These are phyloP conservation scores for Synaphobranchus kaupii DNA, from an alignment of 2,797 vertebrate species.

Conservation along the genomic window DNA sequence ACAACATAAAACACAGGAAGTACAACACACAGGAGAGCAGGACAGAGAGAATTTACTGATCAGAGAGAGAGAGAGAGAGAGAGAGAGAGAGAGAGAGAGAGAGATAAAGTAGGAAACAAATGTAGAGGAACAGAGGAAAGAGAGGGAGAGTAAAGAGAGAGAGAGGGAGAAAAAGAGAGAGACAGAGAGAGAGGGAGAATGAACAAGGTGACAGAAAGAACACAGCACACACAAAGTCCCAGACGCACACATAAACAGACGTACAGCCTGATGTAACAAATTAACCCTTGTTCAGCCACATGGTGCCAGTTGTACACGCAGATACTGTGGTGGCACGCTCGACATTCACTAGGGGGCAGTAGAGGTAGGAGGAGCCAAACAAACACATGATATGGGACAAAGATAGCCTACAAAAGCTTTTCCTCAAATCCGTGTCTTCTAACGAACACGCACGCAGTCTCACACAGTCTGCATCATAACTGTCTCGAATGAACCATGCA, in stretches of 20 bases:
- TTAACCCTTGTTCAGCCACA: neutral
- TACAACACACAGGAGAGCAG: constrained; percentile 16
- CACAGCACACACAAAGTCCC: neutral
- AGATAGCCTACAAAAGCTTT: neutral
- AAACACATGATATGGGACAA: neutral
- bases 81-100: neutral
- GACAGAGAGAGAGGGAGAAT: neutral
- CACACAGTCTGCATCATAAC: too few species aligned
- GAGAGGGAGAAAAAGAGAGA: neutral
- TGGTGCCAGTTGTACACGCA: neutral
- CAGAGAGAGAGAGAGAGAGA: neutral
- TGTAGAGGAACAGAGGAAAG: neutral
- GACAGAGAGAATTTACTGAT: neutral
- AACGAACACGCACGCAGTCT: neutral
- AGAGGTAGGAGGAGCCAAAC: neutral
- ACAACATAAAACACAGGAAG: constrained; percentile 53
- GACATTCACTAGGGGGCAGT: neutral
- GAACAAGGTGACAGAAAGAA: neutral
- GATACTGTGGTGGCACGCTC: neutral
- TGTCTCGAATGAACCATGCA: too few species aligned
- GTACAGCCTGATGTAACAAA: neutral
- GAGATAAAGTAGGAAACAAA: neutral
- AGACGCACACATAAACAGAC: neutral
- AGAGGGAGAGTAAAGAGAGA: neutral
- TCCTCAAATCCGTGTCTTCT: neutral